Percentiles rank a stretch among this genome's conserved stretches.
phyloP scores from a whole-genome alignment of 1,140 invertebrate species.

The Drosophila busckii region DNA sequence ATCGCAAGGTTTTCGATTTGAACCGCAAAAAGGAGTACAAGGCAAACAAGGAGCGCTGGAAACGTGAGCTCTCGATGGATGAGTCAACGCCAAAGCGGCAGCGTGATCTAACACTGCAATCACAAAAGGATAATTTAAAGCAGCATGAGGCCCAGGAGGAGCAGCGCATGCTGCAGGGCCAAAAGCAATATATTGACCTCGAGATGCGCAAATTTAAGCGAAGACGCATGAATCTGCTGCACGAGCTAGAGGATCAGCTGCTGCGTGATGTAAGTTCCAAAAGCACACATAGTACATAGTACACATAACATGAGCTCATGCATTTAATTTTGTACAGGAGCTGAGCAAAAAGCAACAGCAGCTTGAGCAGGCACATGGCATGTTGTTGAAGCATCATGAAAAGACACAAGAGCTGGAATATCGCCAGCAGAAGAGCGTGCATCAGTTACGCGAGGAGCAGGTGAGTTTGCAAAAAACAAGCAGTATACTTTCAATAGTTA shows the following conservation, averaged over 20 bases:
- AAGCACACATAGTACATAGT: background rate
- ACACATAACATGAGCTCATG: background rate
- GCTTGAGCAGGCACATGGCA: slow-evolving; percentile 95
- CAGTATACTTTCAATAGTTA: no score
- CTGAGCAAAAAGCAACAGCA: slow-evolving; percentile 96
- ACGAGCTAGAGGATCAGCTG: slow-evolving; percentile 94
- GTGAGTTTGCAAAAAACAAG: slow-evolving; percentile 76
- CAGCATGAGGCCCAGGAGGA: slow-evolving; percentile 95
- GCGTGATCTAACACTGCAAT: slow-evolving; percentile 92
- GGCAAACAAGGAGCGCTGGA: slow-evolving; percentile 97
- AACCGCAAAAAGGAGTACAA: slow-evolving; percentile 99
- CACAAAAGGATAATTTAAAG: slow-evolving; percentile 95
- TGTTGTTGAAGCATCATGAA: slow-evolving; percentile 97
- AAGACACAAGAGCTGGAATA: slow-evolving; percentile 98
- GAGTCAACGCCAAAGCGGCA: slow-evolving; percentile 95
- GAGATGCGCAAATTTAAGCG: slow-evolving; percentile 95
- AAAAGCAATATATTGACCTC: slow-evolving; percentile 94
- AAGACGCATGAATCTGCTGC: slow-evolving; percentile 91
- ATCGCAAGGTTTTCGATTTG: slow-evolving; percentile 90
- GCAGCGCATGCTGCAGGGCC: slow-evolving; percentile 89
- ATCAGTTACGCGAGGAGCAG: slow-evolving; percentile 90
- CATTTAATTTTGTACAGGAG: slow-evolving; percentile 83
- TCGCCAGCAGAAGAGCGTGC: slow-evolving; percentile 95
- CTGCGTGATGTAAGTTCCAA: slow-evolving; percentile 87
- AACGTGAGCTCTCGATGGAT: slow-evolving; percentile 94